These are phyloP conservation scores for Sinocyclocheilus maitianheensis DNA, from an alignment of 2,113 vertebrate species.

Conservation along the genomic window DNA sequence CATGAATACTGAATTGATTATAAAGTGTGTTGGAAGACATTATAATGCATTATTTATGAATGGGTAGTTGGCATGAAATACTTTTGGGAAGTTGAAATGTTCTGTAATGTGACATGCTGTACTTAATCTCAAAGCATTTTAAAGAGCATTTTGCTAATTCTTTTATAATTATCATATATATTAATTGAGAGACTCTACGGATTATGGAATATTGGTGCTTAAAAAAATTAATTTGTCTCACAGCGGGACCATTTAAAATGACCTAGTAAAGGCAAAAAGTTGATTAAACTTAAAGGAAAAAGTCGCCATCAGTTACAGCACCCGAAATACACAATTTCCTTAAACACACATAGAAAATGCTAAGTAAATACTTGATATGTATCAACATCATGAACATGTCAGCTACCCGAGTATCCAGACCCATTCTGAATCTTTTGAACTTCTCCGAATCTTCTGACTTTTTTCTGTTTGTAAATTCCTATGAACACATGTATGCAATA, in stretches of 20 bases:
- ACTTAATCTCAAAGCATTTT: conserved; percentile 1
- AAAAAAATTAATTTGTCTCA: neutral
- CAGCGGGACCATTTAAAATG: neutral
- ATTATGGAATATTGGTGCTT: neutral
- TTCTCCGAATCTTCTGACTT: neutral
- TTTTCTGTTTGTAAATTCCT: neutral
- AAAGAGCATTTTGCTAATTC: neutral
- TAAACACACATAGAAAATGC: neutral
- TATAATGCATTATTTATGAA: neutral
- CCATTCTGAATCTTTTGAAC: neutral
- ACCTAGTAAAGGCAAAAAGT: neutral
- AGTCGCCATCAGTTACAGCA: neutral
- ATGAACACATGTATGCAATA: neutral
- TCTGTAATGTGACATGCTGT: neutral
- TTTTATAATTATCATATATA: neutral
- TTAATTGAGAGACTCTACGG: neutral
- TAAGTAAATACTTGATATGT: neutral
- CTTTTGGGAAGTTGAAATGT: neutral
- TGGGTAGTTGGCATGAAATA: neutral
- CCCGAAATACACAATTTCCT: neutral
- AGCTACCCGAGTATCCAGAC: neutral
- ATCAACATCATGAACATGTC: neutral
- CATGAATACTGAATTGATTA: neutral
- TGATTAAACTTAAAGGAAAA: neutral
- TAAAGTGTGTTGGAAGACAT: neutral